Conservation (phyloP, 2,113 vertebrate species). For the Tragelaphus imberbis region DNA sequence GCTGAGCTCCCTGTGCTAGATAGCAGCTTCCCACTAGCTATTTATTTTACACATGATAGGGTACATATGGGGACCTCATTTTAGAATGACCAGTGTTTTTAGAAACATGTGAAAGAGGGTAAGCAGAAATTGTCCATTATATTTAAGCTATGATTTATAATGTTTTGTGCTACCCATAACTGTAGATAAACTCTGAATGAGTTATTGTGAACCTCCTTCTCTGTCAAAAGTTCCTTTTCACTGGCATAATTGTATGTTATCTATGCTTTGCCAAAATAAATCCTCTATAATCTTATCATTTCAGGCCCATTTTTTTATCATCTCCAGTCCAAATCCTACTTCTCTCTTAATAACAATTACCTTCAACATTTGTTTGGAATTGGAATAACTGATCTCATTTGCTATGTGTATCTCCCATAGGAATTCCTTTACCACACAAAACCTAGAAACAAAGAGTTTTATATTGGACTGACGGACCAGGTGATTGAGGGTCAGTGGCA, state of each 20-base stretch:
- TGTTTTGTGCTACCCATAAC: background rate
- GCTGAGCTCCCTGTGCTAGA: background rate
- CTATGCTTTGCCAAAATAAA: background rate
- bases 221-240: background rate
- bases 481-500: slow-evolving; percentile 44
- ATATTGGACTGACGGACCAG: slow-evolving; percentile 64
- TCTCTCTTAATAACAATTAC: background rate
- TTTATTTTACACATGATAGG: background rate
- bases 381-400: background rate
- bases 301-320: background rate
- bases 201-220: background rate
- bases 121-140: background rate
- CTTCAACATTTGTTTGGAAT: background rate
- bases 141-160: background rate
- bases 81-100: background rate
- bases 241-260: background rate
- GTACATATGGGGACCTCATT: background rate
- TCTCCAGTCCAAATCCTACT: background rate
- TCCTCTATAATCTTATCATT: background rate
- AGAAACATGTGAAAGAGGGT: background rate
- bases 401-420: slow-evolving; percentile 28
- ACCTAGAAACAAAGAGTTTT: background rate
- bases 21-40: background rate
- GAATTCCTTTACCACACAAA: slow-evolving; percentile 37
- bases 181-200: background rate